phyloP scores from a whole-genome alignment of 2,797 vertebrate species.

The Protonibea diacanthus region DNA sequence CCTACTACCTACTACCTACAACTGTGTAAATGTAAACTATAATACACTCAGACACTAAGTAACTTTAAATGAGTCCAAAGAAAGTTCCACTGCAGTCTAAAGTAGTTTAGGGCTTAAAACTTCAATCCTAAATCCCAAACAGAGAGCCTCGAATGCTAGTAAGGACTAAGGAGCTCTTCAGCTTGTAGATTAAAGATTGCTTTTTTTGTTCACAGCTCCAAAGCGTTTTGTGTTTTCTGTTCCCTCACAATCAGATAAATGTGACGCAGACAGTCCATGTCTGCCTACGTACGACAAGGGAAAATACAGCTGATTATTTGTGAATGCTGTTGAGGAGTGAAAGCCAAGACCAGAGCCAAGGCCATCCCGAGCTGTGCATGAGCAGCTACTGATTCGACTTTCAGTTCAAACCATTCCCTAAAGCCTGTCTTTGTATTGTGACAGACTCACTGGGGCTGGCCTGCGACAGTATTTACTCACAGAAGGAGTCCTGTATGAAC shows the following conservation, averaged over 20 bases:
- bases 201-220: constrained; percentile 1
- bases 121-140: neutral
- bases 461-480: too few species aligned
- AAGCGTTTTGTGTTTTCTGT: neutral
- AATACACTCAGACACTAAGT: too few species aligned
- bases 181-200: neutral
- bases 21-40: too few species aligned
- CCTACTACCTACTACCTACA: too few species aligned
- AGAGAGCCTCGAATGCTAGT: too few species aligned
- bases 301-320: constrained; percentile 10
- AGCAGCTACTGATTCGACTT: constrained; percentile 14
- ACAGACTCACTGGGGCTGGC: too few species aligned
- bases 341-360: constrained; percentile 38
- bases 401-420: neutral
- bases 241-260: constrained; percentile 2
- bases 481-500: too few species aligned
- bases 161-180: neutral
- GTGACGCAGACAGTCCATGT: constrained; percentile 15
- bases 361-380: neutral
- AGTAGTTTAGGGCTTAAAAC: too few species aligned
- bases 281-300: neutral
- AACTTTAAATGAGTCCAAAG: too few species aligned
- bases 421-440: neutral
- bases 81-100: too few species aligned
- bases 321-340: neutral